Evolutionary conservation across 2,888 invertebrate species (phyloP).

Genomic region (Dryobotodes eremita): DNA sequence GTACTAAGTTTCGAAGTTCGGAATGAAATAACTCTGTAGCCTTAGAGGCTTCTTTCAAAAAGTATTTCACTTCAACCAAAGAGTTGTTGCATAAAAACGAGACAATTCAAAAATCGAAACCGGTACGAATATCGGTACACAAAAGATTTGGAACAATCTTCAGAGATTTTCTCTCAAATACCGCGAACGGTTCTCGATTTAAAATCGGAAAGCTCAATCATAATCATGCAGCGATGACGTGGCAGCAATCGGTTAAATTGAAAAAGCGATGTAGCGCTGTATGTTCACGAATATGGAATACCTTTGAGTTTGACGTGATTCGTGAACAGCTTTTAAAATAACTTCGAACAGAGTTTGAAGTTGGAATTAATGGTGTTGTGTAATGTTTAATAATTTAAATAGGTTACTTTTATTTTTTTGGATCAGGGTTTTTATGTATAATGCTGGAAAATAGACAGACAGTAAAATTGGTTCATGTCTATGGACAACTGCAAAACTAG

Average conservation of each 20-base stretch:
- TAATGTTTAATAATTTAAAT: neutral
- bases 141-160: conserved; percentile 34
- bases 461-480: neutral
- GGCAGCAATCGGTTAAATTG: conserved; percentile 46
- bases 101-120: conserved; percentile 3
- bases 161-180: conserved; percentile 26
- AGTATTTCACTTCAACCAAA: neutral
- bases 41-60: neutral
- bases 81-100: neutral
- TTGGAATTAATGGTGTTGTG: neutral
- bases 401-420: neutral
- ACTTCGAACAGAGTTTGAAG: neutral
- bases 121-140: conserved; percentile 20
- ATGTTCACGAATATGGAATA: conserved; percentile 16
- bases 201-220: conserved; percentile 37
- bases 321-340: neutral
- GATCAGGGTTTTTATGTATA: neutral
- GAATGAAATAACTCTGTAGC: no score
- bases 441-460: neutral
- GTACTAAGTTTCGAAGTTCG: no score
- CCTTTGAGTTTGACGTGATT: conserved; percentile 16
- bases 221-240: conserved; percentile 51
- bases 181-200: conserved; percentile 28
- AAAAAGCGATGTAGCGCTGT: conserved; percentile 35
- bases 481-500: neutral